Evolutionary conservation across 2,888 invertebrate species (phyloP), one percentile per base, ranked within the genome.

Genomic region (Rhingia campestris): DNA sequence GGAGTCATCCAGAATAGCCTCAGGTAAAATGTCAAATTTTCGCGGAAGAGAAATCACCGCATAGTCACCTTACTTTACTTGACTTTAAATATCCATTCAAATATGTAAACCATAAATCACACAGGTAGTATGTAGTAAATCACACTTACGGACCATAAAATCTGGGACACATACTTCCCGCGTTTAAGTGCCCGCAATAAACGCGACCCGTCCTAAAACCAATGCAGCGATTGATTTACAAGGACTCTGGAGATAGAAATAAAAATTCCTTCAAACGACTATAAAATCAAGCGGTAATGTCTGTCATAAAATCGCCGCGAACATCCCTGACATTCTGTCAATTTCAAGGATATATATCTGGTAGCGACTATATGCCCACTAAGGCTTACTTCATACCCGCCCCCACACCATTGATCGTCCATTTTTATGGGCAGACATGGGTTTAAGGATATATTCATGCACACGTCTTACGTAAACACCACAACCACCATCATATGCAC

Each of bases 201-300:
- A 84, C 73, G 43, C 70, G 74, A 37, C 47, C 63, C 56, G 58
- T 51, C 70, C 49, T 58, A 64, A 75, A 54, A 41, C 53, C 61
- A 63, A 64, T 39, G 69, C 47, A 41, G 7, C 74, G 74, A 84
- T 84, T 84, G 84, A 84, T 84, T 84, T 84, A 84, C 84, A 84
- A 79, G 82, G 51, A 53, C 69, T 59, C 43, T 30, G 49, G 35
- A 64, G 64, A 79, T 84, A 70, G 64, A 84, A 74, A 79, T 84
- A 79, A 73, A 79, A 76, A 58, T 63, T 63, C 74, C 64, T 74
- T 33, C 66, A 75, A 49, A 51, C 49, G 66, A 70, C 59, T 61
- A 80, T 84, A 75, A 84, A 84, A 84, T 80, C 84, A 84, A 66
- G 70, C 69, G 59, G 84, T 80, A 84, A 80, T 84, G 74, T 64